Conservation (phyloP, 1,140 invertebrate species). For the Calycopis cecrops region DNA sequence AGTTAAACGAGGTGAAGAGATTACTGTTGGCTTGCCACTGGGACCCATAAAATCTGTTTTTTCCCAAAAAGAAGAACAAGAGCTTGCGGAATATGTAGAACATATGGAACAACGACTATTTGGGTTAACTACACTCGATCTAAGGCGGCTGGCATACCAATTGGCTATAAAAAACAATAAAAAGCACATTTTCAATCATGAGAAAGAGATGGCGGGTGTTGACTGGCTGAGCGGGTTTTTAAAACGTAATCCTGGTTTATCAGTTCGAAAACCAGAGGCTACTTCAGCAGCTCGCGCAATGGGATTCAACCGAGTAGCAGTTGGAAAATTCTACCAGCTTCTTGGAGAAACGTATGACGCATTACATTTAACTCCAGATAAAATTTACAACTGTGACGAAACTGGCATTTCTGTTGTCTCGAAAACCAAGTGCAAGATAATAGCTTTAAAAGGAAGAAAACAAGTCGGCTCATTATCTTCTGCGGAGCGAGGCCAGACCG, state of each 20-base stretch:
- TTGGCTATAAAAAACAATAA: constrained; percentile 37
- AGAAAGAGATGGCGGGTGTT: constrained; percentile 33
- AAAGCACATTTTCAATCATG: constrained; percentile 45
- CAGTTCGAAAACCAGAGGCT: constrained; percentile 39
- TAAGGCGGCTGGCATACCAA: constrained; percentile 33
- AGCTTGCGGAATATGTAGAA: constrained; percentile 29
- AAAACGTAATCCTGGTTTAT: constrained; percentile 35
- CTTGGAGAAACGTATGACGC: constrained; percentile 33
- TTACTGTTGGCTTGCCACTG: constrained; percentile 24
- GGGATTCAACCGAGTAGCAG: constrained; percentile 44
- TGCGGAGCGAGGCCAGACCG: constrained; percentile 22
- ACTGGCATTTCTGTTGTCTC: constrained; percentile 32
- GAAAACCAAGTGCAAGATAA: constrained; percentile 39
- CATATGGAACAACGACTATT: constrained; percentile 34
- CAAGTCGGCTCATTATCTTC: constrained; percentile 28
- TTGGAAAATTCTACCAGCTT: constrained; percentile 36
- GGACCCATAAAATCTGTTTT: constrained; percentile 24
- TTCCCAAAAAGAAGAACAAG: constrained; percentile 33
- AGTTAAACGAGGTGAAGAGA: constrained; percentile 24
- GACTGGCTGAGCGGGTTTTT: constrained; percentile 43
- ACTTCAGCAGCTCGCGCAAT: constrained; percentile 43
- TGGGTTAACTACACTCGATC: constrained; percentile 22
- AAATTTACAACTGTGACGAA: constrained; percentile 37
- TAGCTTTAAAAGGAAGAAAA: constrained; percentile 32
- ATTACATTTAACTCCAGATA: constrained; percentile 36